Base-by-base conservation (phyloP, 2,888 invertebrate genomes). In the Neria commutata region DNA sequence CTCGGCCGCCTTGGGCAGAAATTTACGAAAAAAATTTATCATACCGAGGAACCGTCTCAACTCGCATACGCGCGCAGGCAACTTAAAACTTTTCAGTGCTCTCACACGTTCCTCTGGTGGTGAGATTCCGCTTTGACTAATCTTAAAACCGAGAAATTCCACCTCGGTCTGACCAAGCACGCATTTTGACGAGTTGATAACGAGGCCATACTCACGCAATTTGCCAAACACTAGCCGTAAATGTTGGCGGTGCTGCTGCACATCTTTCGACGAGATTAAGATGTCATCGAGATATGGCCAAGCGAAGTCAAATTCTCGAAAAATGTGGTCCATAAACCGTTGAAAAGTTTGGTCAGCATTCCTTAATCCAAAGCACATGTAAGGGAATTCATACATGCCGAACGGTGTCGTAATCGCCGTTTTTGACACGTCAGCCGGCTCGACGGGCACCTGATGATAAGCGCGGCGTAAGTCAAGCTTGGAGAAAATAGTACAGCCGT, bases 11-110 rank as follows among this genome's bases (percentile, higher is more conserved):
- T 62, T 54, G 11, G 65, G 61, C 4, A 59, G 19, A 42, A 61
- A 65, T 23, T 58, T 55, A 3, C 62, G 40, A 17, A 65, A 65
- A 29, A 57, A 60, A 33, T 59, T 58, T 6, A 60, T n/a, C 29
- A 62, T 55, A 37, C 37, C 37, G 4, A 37, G n/a, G n/a, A 37
- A 37, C 37, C n/a, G 8, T 37, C n/a, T 37, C 4, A 37, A 14
- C 4, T 37, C 37, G 8, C n/a, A 14, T 14, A n/a, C 8, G 37
- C 8, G 14, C 10, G 37, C 19, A 11, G 50, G 49, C 24, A 21
- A 33, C 21, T 21, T 21, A 10, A 33, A 50, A n/a, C 33, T 50
- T 11, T 29, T 33, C 29, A 50, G 16, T 11, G 49, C 49, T 17
- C 33, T 21, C 21, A 50, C 17, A 17, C 16, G 19, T 10, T 34